Base-by-base conservation (phyloP, 1,140 invertebrate genomes). In the Caenorhabditis brenneri region DNA sequence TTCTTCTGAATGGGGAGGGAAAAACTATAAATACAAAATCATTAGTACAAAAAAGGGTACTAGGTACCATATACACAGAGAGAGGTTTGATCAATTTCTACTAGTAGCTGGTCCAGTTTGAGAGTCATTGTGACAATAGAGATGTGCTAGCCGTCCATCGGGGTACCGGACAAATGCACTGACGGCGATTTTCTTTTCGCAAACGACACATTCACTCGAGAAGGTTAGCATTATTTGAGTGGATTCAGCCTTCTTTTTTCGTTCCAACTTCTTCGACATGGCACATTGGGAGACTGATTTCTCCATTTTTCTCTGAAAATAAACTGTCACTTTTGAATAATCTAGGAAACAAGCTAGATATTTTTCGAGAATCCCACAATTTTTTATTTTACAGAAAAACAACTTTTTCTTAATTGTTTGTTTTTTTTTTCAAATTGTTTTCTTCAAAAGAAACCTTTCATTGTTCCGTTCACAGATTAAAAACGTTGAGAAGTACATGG, bases 241-340 rank as follows among this genome's bases (percentile, higher is more conserved):
- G 12, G 65, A 42, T 74, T 74, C 36, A 1, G 65, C 65, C n/a
- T 31, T 33, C 7, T 74, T 42, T n/a, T 74, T 74, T 1, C 36
- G 16, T 29, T 74, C 65, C 65, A 74, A 24, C n/a, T 74, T 74
- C 36, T 74, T 74, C 19, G 65, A 42, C 65, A 74, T 42, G 9
- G 65, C 65, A 74, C 36, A 74, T 74, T 74, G 36, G 3, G 65
- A 74, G 36, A 74, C 36, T 12, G 65, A 74, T 74, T 74, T 74
- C 36, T 74, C 65, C 65, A 74, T 74, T 74, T 74, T 74, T 42
- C 65, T 31, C 65, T 74, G 65, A 42, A 74, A 74, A 74, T 42
- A n/a, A n/a, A n/a, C 39, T 6, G 39, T 42, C 12, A 42, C 39
- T 42, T n/a, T n/a, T n/a, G n/a, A n/a, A n/a, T n/a, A n/a, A n/a